Evolutionary conservation across 2,797 vertebrate species (phyloP).

Genomic region (Acipenser oxyrinchus): DNA sequence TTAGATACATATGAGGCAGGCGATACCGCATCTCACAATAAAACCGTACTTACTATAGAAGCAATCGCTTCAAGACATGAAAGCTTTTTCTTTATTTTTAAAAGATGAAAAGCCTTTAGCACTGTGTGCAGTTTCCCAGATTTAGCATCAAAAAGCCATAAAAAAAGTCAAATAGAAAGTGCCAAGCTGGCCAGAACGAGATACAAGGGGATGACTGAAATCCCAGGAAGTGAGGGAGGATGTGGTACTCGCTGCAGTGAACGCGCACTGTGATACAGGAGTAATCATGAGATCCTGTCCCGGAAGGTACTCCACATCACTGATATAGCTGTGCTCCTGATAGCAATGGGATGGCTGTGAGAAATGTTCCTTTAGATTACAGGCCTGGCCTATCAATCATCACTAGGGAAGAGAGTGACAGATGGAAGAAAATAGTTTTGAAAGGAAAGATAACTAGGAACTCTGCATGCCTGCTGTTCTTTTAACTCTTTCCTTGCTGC

Average conservation of each 20-base stretch:
- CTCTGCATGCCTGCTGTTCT: not conserved
- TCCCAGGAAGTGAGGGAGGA: slow-evolving; percentile 36
- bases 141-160: not conserved
- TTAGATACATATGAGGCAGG: not conserved
- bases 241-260: slow-evolving; percentile 34
- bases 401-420: slow-evolving; percentile 36
- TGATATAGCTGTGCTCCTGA: slow-evolving; percentile 44
- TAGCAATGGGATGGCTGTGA: slow-evolving; percentile 45
- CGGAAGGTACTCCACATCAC: slow-evolving; percentile 37
- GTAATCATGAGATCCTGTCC: slow-evolving; percentile 42
- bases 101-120: slow-evolving; percentile 8
- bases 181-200: slow-evolving; percentile 26
- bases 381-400: slow-evolving; percentile 50
- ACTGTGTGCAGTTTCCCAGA: not conserved
- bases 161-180: not conserved
- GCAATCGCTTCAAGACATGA: not conserved
- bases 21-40: not conserved
- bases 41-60: not conserved
- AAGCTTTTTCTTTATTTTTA: not conserved
- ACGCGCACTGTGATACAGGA: slow-evolving; percentile 44
- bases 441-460: not conserved
- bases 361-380: slow-evolving; percentile 56
- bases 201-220: slow-evolving; percentile 26
- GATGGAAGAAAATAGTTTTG: slow-evolving; percentile 19
- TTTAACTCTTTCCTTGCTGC: not conserved